Evolutionary conservation across 2,888 invertebrate species (phyloP).

Genomic region (Chromoteleia sp.): DNA sequence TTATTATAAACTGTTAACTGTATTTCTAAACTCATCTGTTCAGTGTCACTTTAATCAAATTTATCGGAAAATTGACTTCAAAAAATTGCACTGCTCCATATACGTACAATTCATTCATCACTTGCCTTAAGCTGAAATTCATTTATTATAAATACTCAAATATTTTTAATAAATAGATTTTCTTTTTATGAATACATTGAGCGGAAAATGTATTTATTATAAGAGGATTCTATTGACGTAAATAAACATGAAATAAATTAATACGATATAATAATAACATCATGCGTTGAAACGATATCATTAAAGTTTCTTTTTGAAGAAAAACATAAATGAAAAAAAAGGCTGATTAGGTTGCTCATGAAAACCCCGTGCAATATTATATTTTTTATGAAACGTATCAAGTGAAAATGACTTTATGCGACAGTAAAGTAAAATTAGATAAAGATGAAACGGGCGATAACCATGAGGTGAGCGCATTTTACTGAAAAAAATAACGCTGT

Average conservation of each 20-base stretch:
- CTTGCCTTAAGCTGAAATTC: too few species aligned
- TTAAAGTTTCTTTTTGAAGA: not conserved
- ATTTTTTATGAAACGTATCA: conserved; percentile 13
- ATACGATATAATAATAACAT: not conserved
- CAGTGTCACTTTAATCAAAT: too few species aligned
- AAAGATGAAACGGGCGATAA: not conserved
- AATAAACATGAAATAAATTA: not conserved
- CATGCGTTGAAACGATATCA: not conserved
- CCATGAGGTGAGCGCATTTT: not conserved
- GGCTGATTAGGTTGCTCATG: not conserved
- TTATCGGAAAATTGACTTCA: too few species aligned
- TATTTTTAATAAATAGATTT: too few species aligned
- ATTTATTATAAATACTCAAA: too few species aligned
- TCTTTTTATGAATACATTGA: too few species aligned
- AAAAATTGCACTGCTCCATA: too few species aligned
- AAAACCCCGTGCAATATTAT: not conserved
- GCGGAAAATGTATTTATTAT: too few species aligned
- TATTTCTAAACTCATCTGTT: too few species aligned
- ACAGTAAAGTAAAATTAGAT: conserved; percentile 23
- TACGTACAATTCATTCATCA: too few species aligned
- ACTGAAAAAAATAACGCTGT: conserved; percentile 4
- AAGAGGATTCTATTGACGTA: too few species aligned
- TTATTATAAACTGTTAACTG: too few species aligned
- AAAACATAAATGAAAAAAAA: not conserved
- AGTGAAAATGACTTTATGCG: conserved; percentile 17